These are phyloP conservation scores for Rallus limicola DNA, from an alignment of 2,113 vertebrate species.

Conservation along the genomic window DNA sequence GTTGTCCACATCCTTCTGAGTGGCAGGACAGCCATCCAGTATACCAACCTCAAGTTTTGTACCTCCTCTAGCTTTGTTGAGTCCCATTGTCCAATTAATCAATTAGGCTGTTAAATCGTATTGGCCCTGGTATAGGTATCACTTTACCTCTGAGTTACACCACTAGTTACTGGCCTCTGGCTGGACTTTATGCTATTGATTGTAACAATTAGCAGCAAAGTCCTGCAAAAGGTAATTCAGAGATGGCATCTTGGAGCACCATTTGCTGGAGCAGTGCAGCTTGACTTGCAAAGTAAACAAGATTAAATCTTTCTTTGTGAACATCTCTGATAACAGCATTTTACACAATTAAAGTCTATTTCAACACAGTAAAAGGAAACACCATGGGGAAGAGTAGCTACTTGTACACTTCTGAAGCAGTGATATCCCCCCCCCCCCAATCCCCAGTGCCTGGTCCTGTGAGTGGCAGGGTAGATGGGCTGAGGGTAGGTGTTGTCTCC, in stretches of 20 bases:
- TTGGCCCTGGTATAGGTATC: accelerated
- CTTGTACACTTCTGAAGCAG: accelerated
- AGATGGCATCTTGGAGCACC: not conserved
- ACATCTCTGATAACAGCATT: not conserved
- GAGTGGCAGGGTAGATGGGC: not conserved
- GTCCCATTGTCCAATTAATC: not conserved
- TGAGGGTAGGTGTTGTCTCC: not conserved
- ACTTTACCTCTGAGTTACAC: not conserved
- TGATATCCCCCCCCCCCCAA: not conserved
- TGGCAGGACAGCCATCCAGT: not conserved
- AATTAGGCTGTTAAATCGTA: not conserved
- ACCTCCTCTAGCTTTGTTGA: not conserved
- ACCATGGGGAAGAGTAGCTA: not conserved
- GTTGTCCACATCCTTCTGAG: accelerated
- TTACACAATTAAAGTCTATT: not conserved
- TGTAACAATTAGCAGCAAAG: not conserved
- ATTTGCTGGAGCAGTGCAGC: not conserved
- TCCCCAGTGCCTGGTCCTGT: not conserved
- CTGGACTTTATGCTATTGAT: not conserved
- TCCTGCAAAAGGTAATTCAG: not conserved
- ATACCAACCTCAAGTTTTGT: not conserved
- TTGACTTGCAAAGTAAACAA: not conserved
- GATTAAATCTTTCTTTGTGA: not conserved
- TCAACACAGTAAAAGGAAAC: not conserved
- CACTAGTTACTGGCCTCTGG: not conserved